phyloP scores from a whole-genome alignment of 2,113 vertebrate genomes.

The Fregata magnificens region DNA sequence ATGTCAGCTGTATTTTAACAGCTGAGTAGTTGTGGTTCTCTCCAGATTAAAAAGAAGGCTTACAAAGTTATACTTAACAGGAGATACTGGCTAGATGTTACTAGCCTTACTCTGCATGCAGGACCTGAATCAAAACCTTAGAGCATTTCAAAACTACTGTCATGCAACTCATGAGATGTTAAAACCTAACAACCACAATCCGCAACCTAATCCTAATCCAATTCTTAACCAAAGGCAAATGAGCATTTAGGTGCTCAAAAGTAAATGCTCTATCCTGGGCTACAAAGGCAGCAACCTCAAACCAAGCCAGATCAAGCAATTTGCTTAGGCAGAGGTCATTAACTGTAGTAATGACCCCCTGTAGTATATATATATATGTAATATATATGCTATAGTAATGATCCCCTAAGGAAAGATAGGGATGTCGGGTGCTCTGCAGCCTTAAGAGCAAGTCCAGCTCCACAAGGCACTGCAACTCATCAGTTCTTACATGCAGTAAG shows the following conservation, averaged over 20 bases:
- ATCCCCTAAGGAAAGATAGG: neutral
- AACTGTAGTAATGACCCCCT: neutral
- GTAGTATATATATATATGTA: neutral
- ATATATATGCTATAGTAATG: neutral
- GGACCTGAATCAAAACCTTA: neutral
- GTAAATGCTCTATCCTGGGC: neutral
- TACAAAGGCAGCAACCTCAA: neutral
- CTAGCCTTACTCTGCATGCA: neutral
- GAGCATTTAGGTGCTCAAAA: neutral
- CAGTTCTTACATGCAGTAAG: accelerated
- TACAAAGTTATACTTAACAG: neutral
- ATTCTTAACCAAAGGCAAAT: neutral
- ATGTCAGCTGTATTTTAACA: neutral
- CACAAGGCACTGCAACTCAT: neutral
- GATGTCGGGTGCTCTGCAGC: neutral
- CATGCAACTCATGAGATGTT: neutral
- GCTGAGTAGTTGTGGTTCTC: neutral
- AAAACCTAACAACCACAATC: neutral
- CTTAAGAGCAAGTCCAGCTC: neutral
- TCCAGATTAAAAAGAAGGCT: neutral
- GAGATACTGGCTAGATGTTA: neutral
- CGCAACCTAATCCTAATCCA: neutral
- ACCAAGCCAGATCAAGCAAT: neutral
- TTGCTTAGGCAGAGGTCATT: neutral
- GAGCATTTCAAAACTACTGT: neutral